Evolutionary conservation across 1,140 invertebrate genomes (phyloP), one percentile per base, ranked within the genome.

Genomic region (Cydia pomonella): DNA sequence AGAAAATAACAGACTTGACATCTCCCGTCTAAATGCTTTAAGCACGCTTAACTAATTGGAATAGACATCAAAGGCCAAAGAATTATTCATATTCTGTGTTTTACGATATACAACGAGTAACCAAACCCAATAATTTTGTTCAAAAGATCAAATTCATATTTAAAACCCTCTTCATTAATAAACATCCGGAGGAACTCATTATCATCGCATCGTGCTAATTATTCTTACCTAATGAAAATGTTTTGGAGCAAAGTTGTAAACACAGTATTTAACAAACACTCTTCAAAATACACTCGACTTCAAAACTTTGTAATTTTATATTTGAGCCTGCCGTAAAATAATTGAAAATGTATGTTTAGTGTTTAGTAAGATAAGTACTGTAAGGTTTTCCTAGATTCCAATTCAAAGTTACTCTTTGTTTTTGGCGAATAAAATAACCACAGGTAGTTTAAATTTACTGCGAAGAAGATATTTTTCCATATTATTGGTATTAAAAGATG

Each of bases 161-260:
- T 29, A 66, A 63, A 66, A 33, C 16, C 63, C 27, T 27, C 63
- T 33, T 66, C 63, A 66, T 66, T 66, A 66, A 66, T 33, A 66
- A 29, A 33, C 25, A 66, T 27, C 63, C 5, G 23, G 25, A n/a
- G 27, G 18, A 66, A 66, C 63, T 66, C 27, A 66, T 66, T 66
- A 66, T 29, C 25, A 66, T 66, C 5, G 3, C 25, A 66, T 66
- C 5, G 3, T 66, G 27, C n/a, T 66, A 29, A 66, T 66, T 66
- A 66, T 66, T 66, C 16, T 5, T 29, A 29, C 25, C 25, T 64
- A 29, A 63, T 63, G 23, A 63, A 64, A 64, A 64, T 64, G 25
- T 64, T 64, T 33, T 64, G 25, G n/a, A 27, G 12, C 27, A 29
- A 64, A 64, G 12, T 63, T 64, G 63, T 64, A 33, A 27, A 64